These are phyloP conservation scores for Halcyon chelicuti DNA, from an alignment of 2,797 vertebrate species.

Conservation along the genomic window DNA sequence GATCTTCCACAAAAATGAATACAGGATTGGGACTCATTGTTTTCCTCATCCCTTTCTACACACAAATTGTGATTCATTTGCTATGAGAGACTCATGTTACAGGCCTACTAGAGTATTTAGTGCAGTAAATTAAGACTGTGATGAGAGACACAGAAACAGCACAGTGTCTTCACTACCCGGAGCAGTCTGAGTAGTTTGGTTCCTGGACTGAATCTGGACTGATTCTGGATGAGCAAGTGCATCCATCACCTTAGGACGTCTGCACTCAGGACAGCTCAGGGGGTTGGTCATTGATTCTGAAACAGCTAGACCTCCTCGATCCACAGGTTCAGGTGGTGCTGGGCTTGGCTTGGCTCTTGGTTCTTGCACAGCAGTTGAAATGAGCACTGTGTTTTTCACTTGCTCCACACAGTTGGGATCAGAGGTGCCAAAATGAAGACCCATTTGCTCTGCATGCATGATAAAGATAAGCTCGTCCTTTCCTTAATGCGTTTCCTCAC, in stretches of 20 bases:
- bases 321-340: not conserved
- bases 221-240: not conserved
- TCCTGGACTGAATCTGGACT: not conserved
- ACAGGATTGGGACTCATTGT: not conserved
- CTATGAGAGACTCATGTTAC: not conserved
- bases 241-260: not conserved
- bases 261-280: not conserved
- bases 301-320: not conserved
- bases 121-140: not conserved
- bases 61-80: not conserved
- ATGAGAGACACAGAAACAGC: not conserved
- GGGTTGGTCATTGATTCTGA: not conserved
- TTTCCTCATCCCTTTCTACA: not conserved
- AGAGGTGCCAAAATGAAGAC: not conserved
- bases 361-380: not conserved
- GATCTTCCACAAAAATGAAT: not conserved
- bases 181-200: not conserved
- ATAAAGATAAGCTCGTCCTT: not conserved
- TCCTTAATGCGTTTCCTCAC: not conserved
- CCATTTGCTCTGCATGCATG: not conserved
- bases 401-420: not conserved
- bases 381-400: not conserved
- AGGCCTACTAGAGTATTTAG: not conserved
- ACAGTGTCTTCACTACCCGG: not conserved
- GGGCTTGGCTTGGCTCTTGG: not conserved